Percentiles rank a stretch among this genome's conserved stretches.
Evolutionary conservation across 2,888 invertebrate species (phyloP).

Genomic region (Nomada fucata): DNA sequence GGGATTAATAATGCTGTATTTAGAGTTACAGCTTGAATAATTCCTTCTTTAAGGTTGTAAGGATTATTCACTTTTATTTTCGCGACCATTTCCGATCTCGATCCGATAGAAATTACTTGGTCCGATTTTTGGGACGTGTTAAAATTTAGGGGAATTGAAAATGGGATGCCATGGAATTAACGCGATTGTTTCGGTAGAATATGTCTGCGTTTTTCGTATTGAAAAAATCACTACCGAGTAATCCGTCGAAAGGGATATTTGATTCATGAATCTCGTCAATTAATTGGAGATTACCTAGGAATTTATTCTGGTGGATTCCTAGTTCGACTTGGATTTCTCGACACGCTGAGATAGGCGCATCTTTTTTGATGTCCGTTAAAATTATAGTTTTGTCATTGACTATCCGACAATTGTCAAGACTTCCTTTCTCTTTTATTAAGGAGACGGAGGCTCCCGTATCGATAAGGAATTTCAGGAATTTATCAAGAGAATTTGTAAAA

Average conservation of each 20-base stretch:
- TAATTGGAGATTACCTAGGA: too few relatives aligned
- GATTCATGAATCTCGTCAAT: too few relatives aligned
- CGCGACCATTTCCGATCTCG: conserved; percentile 4
- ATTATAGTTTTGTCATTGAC: neutral
- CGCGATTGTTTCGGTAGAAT: too few relatives aligned
- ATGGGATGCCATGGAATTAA: neutral
- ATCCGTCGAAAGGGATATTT: neutral
- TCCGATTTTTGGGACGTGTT: conserved; percentile 7
- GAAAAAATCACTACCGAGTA: too few relatives aligned
- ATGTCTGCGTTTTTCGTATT: too few relatives aligned
- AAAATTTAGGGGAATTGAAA: conserved; percentile 8
- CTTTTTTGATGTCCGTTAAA: conserved; percentile 7
- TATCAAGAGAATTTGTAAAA: neutral
- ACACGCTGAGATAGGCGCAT: too few relatives aligned
- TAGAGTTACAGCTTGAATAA: conserved; percentile 12
- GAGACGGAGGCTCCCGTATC: conserved; percentile 3
- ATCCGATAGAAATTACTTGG: neutral
- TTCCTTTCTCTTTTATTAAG: neutral
- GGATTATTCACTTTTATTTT: neutral
- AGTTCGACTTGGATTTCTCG: too few relatives aligned
- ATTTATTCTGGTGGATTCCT: too few relatives aligned
- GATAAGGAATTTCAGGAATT: conserved; percentile 3
- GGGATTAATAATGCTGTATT: conserved; percentile 11
- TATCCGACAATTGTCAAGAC: neutral
- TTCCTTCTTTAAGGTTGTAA: conserved; percentile 3